A percentile compares a stretch with the other conserved stretches of the same genome.
These are phyloP conservation scores for Drosophila tanythrix DNA, from an alignment of 2,888 invertebrate species.

Conservation along the genomic window DNA sequence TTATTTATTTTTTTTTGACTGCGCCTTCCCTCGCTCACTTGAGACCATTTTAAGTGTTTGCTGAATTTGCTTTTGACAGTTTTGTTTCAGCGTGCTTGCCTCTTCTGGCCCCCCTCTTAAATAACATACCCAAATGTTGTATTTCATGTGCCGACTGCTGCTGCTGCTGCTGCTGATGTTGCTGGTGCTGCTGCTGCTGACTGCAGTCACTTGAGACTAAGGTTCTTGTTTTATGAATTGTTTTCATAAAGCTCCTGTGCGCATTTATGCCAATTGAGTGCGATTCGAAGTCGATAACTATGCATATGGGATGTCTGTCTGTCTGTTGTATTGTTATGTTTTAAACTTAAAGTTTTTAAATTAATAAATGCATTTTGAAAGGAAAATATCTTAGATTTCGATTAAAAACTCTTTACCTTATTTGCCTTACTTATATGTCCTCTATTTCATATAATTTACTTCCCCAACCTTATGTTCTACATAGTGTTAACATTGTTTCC, in stretches of 20 bases:
- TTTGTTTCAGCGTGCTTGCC: conserved; percentile 28
- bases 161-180: background rate
- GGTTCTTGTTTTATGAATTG: conserved; percentile 20
- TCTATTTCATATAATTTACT: background rate
- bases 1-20: conserved; percentile 22
- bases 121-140: conserved; percentile 20
- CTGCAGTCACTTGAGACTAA: conserved; percentile 40
- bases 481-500: background rate
- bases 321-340: background rate
- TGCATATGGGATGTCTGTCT: background rate
- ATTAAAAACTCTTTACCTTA: background rate
- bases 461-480: background rate
- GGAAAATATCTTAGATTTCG: background rate
- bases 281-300: conserved; percentile 6
- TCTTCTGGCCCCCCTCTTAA: background rate
- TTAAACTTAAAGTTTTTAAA: background rate
- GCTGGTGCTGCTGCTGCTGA: background rate
- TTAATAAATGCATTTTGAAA: background rate
- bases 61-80: conserved; percentile 67
- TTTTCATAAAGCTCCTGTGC: conserved; percentile 7
- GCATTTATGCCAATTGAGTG: conserved; percentile 13
- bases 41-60: conserved; percentile 78
- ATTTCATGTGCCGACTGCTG: conserved; percentile 40
- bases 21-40: conserved; percentile 53
- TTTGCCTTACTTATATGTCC: no score